Conservation (phyloP, 2,888 invertebrate species). For the Chironomus riparius region DNA sequence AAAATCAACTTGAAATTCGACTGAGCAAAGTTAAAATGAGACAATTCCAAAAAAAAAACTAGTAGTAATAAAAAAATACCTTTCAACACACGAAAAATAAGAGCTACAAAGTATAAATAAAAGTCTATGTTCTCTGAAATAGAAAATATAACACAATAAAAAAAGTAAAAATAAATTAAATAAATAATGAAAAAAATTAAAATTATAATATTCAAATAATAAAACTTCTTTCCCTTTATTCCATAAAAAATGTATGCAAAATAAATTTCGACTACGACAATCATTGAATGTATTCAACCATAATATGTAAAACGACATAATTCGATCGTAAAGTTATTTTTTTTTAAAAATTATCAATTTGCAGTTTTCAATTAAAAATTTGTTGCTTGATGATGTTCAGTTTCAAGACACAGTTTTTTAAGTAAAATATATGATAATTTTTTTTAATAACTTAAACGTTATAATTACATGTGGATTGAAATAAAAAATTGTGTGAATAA, state of each 20-base stretch:
- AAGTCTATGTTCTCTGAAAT: not conserved
- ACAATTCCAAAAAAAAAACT: too few species aligned
- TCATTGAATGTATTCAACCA: too few species aligned
- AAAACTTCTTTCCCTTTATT: not conserved
- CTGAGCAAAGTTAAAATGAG: too few species aligned
- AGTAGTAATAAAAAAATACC: too few species aligned
- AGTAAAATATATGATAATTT: not conserved
- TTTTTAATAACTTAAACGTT: not conserved
- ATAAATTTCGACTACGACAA: too few species aligned
- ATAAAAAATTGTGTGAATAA: too few species aligned
- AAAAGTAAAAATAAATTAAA: slow-evolving; percentile 28
- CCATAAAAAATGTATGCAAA: not conserved
- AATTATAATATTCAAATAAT: not conserved
- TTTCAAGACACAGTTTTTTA: not conserved
- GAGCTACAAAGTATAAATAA: too few species aligned
- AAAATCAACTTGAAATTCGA: too few species aligned
- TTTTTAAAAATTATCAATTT: slow-evolving; percentile 8
- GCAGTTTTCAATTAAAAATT: slow-evolving; percentile 10
- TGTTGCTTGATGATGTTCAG: too few species aligned
- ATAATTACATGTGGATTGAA: too few species aligned
- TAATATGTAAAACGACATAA: not conserved
- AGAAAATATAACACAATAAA: not conserved
- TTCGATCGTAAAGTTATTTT: not conserved
- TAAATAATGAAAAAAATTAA: not conserved
- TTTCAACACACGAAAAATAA: too few species aligned